Evolutionary conservation across 1,140 invertebrate genomes (phyloP), one percentile per base, ranked within the genome.

Genomic region (Kradibia gibbosae): DNA sequence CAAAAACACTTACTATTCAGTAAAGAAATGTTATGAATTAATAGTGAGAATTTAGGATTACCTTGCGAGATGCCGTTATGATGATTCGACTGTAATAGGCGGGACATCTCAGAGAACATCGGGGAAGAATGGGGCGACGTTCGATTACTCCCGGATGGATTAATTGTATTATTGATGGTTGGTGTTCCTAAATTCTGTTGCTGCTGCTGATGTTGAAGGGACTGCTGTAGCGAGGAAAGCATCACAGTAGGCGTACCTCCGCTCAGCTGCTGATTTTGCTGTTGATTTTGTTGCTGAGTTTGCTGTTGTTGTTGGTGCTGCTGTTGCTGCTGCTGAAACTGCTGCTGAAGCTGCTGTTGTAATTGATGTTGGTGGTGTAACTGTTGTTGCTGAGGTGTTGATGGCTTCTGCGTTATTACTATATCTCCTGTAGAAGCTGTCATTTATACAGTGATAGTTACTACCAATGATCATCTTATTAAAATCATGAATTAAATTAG

Each of bases 51-150:
- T n/a, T 67, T 39, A 4, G n/a, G 17, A 85, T 87, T 88, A 91
- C 90, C 90, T 91, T 91, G 90, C 53, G 88, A 88, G 86, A 85
- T 89, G 85, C 88, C 87, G 83, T 90, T 91, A 78, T 83, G 83
- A 75, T 89, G 88, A 73, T 84, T 85, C 28, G 83, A 39, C 83
- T 87, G 87, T 67, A 88, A 87, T 53, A 92, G 92, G 83, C 93
- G 93, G 7, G 88, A 87, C 78, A 91, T 87, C 72, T 89, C 88
- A 22, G 90, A 87, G 81, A 90, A 91, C 75, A 94, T 87, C 60
- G 91, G 89, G 78, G 90, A 91, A 73, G 89, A 88, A 85, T 91
- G 91, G 28, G 89, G 90, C 74, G 92, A 92, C 45, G 92, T 92
- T 89, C 92, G 92, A 85, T 91, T 91, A 87, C 90, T 91, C 31